Evolutionary conservation across 2,113 vertebrate genomes (phyloP), one percentile per base, ranked within the genome.

Genomic region (Thymallus thymallus): DNA sequence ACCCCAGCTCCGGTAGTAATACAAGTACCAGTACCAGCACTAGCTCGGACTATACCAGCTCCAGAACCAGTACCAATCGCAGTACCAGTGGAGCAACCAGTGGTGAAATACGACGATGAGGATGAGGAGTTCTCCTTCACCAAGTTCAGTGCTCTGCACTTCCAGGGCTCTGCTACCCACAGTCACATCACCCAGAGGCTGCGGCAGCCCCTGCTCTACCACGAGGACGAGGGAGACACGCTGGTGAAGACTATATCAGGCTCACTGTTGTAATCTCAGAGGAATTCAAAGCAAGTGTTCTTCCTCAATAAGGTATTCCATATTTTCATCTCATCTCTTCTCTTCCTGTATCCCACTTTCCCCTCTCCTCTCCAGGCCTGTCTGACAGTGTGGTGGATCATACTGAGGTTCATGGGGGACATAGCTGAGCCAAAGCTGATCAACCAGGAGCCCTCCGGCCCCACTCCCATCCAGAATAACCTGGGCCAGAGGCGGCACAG

Each of bases 331-430:
- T 16, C 3, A 18, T 51, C 16, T 51, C 10, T 51, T 51, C 48
- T 51, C 16, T 18, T 18, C 18, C 3, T 4, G 16, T 18, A 51
- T 16, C 48, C 1, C 3, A 60, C 60, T 20, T 69, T 12, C 35
- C 10, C 35, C 35, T 41, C 9, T 41, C 13, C n/a, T 0, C 56
- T 51, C 26, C 79, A 99, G 97, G 94, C 94, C 0, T 95, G 96
- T 72, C 84, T 96, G 45, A 92, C 92, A 0, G 85, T 97, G 4
- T 98, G 94, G 92, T 93, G 88, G 84, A 90, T 96, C 76, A 96
- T 98, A 76, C 81, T 98, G 84, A 93, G 96, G 63, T 99, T 95
- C 89, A 99, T 98, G 98, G 96, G 92, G 1, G 98, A 99, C 82
- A 78, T 96, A 12, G 94, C 94, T 0, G 97, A 99, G 73, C 95